Evolutionary conservation across 1,140 invertebrate species (phyloP).

Genomic region (Pentalonia nigronervosa): DNA sequence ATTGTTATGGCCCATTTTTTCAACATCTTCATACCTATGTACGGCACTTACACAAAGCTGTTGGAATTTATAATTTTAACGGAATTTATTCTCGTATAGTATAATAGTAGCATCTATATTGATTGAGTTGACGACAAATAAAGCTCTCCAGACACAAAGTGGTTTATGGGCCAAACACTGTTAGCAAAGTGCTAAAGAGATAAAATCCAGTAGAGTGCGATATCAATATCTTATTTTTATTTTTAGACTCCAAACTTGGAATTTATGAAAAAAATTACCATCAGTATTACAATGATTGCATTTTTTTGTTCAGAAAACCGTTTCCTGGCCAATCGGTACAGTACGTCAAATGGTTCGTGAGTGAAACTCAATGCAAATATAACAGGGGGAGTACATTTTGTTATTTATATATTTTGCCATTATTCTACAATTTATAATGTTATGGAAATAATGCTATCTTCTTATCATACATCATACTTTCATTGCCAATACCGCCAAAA

Average conservation of each 20-base stretch:
- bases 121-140: slow-evolving; percentile 31
- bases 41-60: slow-evolving; percentile 38
- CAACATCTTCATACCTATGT: slow-evolving; percentile 8
- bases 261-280: neutral
- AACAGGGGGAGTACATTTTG: neutral
- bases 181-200: neutral
- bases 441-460: neutral
- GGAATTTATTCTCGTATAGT: neutral
- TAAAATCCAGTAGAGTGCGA: neutral
- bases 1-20: slow-evolving; percentile 31
- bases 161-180: neutral
- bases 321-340: neutral
- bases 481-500: neutral
- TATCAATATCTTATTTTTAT: slow-evolving; percentile 3
- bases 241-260: neutral
- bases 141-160: slow-evolving; percentile 38
- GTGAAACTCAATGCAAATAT: neutral
- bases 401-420: neutral
- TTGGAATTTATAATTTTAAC: slow-evolving; percentile 56
- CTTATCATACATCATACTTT: neutral
- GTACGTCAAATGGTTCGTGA: neutral
- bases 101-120: neutral
- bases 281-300: neutral
- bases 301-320: neutral
- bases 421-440: neutral